phyloP scores from a whole-genome alignment of 2,113 vertebrate genomes.

The Barnardius zonarius region DNA sequence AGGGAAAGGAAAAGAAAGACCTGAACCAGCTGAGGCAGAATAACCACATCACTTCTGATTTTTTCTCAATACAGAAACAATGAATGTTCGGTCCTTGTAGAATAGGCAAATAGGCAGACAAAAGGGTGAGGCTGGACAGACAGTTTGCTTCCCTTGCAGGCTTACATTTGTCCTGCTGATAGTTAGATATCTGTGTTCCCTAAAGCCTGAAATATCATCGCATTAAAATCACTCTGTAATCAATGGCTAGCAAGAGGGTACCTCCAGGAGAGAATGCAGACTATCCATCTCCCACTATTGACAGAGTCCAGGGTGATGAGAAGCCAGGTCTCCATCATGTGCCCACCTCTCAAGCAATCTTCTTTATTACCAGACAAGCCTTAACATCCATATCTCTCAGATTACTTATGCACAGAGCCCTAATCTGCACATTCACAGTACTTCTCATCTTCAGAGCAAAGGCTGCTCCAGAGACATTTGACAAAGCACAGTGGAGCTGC shows the following conservation, averaged over 20 bases:
- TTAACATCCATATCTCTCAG: background rate
- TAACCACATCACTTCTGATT: background rate
- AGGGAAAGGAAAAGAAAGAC: background rate
- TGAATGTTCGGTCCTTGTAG: background rate
- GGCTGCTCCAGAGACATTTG: background rate
- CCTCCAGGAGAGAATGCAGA: background rate
- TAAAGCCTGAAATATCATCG: background rate
- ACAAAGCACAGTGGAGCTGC: background rate
- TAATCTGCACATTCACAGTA: background rate
- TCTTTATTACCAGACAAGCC: background rate
- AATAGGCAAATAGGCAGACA: constrained; percentile 11
- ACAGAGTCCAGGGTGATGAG: background rate
- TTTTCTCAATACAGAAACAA: background rate
- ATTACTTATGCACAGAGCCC: background rate
- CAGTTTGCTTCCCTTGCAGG: background rate
- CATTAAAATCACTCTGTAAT: background rate
- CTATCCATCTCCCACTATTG: background rate
- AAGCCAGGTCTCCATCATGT: background rate
- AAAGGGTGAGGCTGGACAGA: background rate
- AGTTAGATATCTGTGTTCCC: background rate
- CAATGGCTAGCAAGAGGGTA: background rate
- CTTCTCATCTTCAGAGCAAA: background rate
- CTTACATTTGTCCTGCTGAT: background rate
- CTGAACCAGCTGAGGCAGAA: background rate
- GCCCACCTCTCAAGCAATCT: background rate